phyloP scores from a whole-genome alignment of 1,140 invertebrate species.

The Tribolium madens region DNA sequence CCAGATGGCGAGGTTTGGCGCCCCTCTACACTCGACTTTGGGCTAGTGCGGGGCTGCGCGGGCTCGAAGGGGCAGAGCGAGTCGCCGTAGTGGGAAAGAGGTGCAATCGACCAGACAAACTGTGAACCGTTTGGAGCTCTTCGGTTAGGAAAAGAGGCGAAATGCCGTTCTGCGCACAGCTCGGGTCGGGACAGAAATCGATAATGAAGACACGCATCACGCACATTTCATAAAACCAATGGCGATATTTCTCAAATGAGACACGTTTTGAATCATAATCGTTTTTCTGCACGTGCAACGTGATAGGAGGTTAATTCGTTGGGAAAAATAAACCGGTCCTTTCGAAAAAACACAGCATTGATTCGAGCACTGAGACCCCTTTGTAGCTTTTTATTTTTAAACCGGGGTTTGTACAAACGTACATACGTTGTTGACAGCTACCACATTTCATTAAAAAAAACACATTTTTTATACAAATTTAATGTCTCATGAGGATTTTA shows the following conservation, averaged over 20 bases:
- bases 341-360: not conserved
- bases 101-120: constrained; percentile 42
- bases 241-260: constrained; percentile 40
- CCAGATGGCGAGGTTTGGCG: constrained; percentile 55
- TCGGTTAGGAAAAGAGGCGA: no score
- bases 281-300: constrained; percentile 26
- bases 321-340: constrained; percentile 4
- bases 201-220: constrained; percentile 48
- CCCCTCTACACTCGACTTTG: constrained; percentile 5
- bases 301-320: not conserved
- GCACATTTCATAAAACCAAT: constrained; percentile 32
- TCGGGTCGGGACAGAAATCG: constrained; percentile 41
- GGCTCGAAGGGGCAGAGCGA: not conserved
- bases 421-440: not conserved
- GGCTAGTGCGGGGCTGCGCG: constrained; percentile 14
- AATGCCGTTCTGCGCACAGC: constrained; percentile 18
- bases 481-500: not conserved
- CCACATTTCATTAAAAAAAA: not conserved
- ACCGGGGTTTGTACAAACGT: not conserved
- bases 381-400: constrained; percentile 12
- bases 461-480: not conserved
- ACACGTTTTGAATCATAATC: constrained; percentile 34
- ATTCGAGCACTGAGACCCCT: not conserved
- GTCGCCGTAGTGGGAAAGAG: constrained; percentile 40
- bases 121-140: not conserved